A percentile compares a stretch with the other conserved stretches of the same genome.
Evolutionary conservation across 2,113 vertebrate genomes (phyloP).

Genomic region (Podarcis muralis): DNA sequence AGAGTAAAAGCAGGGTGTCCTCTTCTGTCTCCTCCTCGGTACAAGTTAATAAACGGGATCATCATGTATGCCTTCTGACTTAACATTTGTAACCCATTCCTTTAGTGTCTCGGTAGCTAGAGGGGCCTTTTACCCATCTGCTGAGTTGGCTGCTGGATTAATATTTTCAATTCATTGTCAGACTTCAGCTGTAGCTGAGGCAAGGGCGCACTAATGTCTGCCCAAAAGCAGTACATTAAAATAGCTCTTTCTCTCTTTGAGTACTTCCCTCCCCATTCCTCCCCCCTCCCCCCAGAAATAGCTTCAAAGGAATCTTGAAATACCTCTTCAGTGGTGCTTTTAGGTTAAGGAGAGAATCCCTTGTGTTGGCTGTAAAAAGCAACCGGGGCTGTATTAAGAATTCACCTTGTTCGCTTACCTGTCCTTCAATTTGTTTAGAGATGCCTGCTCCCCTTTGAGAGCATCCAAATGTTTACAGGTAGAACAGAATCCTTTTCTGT

Average conservation of each 20-base stretch:
- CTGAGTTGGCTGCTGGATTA: slow-evolving; percentile 13
- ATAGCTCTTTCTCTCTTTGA: slow-evolving; percentile 29
- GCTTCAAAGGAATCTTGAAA: slow-evolving; percentile 30
- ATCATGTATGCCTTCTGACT: background rate
- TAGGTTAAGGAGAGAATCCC: background rate
- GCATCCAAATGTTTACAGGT: slow-evolving; percentile 11
- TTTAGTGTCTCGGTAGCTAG: background rate
- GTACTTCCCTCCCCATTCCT: background rate
- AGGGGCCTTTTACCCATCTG: slow-evolving; percentile 16
- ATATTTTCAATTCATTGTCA: slow-evolving; percentile 32
- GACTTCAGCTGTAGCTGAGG: background rate
- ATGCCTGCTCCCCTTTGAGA: slow-evolving; percentile 6
- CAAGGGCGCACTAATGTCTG: slow-evolving; percentile 21
- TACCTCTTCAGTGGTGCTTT: slow-evolving; percentile 5
- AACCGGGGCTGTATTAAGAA: slow-evolving; percentile 1
- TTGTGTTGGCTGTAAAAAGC: background rate
- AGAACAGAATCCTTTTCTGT: slow-evolving; percentile 28
- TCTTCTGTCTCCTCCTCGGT: background rate
- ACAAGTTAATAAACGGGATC: slow-evolving; percentile 3
- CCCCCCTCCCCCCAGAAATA: background rate
- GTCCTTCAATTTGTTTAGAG: slow-evolving; percentile 22
- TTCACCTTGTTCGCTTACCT: slow-evolving; percentile 5
- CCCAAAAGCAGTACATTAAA: slow-evolving; percentile 1
- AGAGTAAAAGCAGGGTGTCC: background rate
- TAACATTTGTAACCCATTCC: background rate